Base-by-base conservation (phyloP, 2,888 invertebrate species). In the Clanis bilineata region DNA sequence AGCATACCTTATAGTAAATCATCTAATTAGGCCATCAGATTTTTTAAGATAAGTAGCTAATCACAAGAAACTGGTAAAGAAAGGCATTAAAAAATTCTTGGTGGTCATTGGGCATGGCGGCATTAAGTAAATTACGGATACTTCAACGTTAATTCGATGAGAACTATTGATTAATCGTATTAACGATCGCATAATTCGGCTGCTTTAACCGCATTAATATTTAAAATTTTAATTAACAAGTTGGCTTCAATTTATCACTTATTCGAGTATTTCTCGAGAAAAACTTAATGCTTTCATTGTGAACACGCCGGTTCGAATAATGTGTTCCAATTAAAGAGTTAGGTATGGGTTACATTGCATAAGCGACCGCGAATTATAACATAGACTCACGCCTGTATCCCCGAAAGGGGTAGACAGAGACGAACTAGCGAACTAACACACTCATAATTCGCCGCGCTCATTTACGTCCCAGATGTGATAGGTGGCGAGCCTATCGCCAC, bases 281-380 rank as follows among this genome's bases (percentile, higher is more conserved):
- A 57, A 43, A n/a, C 18, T 41, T 22, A 25, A 57, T 43, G 57
- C 18, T 25, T 12, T 28, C 28, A 41, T 39, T 56, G 25, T 25
- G n/a, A 41, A 39, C 43, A 43, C 43, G 57, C 57, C 57, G 25
- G 28, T 15, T 28, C 43, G 25, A 28, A 43, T 28, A 41, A 41
- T 57, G 57, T 43, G 57, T 28, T 41, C 57, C 57, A 57, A 57
- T 57, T 57, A 57, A 56, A 32, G 41, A 43, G 28, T 57, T 25
- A 43, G 15, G 18, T 1, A 4, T 18, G 12, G 25, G 25, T 12
- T 10, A 57, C 2, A 43, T 25, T 57, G 43, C 12, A 43, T 25
- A 28, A 28, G 21, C 21, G 23, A 10, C 10, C 23, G 56, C 56
- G 25, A 25, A 28, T 57, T 41, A 3, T 22, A 3, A 7, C 43